phyloP scores from a whole-genome alignment of 2,797 vertebrate species.

The Otus scops region DNA sequence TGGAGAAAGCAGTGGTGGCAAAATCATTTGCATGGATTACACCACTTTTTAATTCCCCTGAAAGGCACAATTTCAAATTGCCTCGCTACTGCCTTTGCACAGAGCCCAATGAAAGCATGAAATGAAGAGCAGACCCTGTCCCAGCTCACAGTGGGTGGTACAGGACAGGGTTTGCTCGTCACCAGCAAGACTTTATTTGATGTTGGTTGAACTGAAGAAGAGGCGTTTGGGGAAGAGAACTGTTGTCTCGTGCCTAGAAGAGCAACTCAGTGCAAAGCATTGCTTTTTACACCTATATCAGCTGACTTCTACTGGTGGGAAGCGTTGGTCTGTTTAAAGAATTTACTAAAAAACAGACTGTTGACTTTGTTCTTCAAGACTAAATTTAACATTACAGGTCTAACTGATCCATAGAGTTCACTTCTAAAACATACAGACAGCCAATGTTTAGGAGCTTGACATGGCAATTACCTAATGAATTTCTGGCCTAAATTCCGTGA shows the following conservation, averaged over 20 bases:
- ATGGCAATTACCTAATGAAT: neutral
- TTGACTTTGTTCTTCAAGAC: neutral
- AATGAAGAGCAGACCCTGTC: neutral
- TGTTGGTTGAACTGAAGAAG: neutral
- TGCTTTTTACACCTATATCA: neutral
- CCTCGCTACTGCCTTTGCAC: neutral
- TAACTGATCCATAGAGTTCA: neutral
- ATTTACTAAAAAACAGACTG: neutral
- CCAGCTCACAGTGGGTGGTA: rapidly evolving
- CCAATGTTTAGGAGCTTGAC: neutral
- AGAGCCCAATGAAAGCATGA: neutral
- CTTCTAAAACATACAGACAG: neutral
- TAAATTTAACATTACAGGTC: neutral
- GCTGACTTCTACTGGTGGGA: neutral
- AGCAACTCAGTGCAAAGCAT: rapidly evolving
- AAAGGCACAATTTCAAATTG: neutral
- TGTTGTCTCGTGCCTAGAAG: neutral
- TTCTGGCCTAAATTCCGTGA: neutral
- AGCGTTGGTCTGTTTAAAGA: neutral
- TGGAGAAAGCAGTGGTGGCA: neutral
- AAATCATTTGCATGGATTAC: neutral
- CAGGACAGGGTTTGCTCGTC: neutral
- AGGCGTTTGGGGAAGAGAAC: neutral
- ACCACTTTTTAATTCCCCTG: neutral
- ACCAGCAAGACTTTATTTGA: neutral